Conservation (phyloP, 1,140 invertebrate genomes). For the Cylas formicarius region DNA sequence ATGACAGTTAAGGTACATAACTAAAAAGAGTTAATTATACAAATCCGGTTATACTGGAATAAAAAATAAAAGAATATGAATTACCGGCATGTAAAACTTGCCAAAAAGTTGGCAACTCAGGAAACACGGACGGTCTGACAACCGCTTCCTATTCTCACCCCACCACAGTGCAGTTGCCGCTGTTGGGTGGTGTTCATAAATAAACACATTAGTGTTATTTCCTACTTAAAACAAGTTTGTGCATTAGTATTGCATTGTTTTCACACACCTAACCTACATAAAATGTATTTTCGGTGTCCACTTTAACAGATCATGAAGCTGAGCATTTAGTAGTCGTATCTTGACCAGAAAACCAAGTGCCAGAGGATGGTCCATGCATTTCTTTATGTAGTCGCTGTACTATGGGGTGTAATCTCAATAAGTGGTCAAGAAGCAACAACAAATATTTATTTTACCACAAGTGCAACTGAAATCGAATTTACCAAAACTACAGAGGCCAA, state of each 20-base stretch:
- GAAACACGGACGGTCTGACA: no score
- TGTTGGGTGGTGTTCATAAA: slow-evolving; percentile 16
- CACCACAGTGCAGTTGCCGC: slow-evolving; percentile 1
- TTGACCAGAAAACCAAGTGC: slow-evolving; percentile 12
- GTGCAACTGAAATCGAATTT: slow-evolving; percentile 6
- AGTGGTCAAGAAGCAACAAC: slow-evolving; percentile 25
- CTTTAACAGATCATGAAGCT: no score
- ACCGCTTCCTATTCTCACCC: neutral
- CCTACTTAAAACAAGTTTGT: slow-evolving; percentile 2
- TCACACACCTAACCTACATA: slow-evolving; percentile 4
- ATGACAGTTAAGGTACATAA: no score
- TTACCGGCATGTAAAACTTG: no score
- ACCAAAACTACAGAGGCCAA: slow-evolving; percentile 16
- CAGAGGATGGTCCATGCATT: slow-evolving; percentile 36
- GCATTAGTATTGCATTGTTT: neutral
- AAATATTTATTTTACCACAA: slow-evolving; percentile 23
- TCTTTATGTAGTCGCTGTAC: slow-evolving; percentile 31
- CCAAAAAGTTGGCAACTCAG: no score
- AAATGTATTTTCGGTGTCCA: slow-evolving; percentile 2
- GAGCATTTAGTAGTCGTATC: no score
- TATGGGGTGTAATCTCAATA: slow-evolving; percentile 25
- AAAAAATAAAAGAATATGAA: no score
- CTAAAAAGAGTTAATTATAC: no score
- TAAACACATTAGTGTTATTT: slow-evolving; percentile 17
- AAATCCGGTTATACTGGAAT: no score